Evolutionary conservation across 2,888 invertebrate genomes (phyloP).

Genomic region (Drosophila cracens): DNA sequence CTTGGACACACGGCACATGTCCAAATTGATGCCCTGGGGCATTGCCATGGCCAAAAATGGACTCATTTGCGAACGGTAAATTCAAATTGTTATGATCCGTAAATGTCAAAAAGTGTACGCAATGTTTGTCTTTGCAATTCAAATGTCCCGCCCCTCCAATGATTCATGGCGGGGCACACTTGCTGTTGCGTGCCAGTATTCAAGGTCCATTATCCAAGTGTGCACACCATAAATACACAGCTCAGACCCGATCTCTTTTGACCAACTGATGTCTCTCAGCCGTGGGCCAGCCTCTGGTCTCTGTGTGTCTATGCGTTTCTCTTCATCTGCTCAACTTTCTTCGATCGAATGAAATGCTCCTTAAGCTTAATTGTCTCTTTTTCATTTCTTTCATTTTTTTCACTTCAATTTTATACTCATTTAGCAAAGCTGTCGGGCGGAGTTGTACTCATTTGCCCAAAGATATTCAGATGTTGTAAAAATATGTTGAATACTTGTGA

Average conservation of each 20-base stretch:
- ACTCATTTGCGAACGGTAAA: constrained; percentile 78
- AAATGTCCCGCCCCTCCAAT: constrained; percentile 39
- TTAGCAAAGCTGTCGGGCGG: constrained; percentile 59
- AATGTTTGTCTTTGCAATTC: constrained; percentile 56
- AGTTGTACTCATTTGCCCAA: constrained; percentile 55
- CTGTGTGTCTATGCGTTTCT: constrained; percentile 46
- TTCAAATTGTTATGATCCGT: constrained; percentile 85
- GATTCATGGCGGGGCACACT: constrained; percentile 51
- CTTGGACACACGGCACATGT: constrained; percentile 69
- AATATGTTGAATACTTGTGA: constrained; percentile 59
- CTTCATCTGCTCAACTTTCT: constrained; percentile 67
- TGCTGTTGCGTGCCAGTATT: constrained; percentile 41
- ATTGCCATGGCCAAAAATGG: constrained; percentile 74
- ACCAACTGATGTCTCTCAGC: constrained; percentile 17
- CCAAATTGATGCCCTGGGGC: constrained; percentile 85
- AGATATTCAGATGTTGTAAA: constrained; percentile 71
- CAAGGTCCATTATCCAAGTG: constrained; percentile 62
- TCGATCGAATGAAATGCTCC: constrained; percentile 76
- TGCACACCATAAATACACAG: constrained; percentile 50
- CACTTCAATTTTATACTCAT: constrained; percentile 74
- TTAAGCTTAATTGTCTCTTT: constrained; percentile 77
- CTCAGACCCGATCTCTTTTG: constrained; percentile 10
- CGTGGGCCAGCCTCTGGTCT: constrained; percentile 30
- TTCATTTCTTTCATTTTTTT: constrained; percentile 32
- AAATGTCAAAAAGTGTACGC: constrained; percentile 83